A percentile compares a stretch with the other conserved stretches of the same genome.
These are phyloP conservation scores for Megalopta genalis DNA, from an alignment of 1,140 invertebrate species.

Conservation along the genomic window DNA sequence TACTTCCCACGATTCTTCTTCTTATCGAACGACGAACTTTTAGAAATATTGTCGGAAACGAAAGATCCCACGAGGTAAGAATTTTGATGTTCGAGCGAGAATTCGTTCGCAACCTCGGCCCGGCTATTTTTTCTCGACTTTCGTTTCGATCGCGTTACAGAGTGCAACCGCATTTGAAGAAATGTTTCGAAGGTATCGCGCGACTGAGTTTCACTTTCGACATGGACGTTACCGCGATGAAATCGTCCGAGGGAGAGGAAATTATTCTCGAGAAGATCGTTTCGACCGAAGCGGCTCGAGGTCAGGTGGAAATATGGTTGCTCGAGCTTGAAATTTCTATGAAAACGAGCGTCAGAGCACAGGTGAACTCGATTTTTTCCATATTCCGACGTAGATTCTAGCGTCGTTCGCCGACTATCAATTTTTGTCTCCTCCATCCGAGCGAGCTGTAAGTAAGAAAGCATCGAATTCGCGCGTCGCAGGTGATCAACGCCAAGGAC, in stretches of 20 bases:
- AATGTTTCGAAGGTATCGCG: conserved; percentile 97
- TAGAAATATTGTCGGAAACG: conserved; percentile 97
- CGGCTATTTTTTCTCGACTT: neutral
- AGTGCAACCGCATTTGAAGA: conserved; percentile 98
- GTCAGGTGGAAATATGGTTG: conserved; percentile 98
- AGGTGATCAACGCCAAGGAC: conserved; percentile 81
- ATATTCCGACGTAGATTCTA: no score
- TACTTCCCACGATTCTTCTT: conserved; percentile 98
- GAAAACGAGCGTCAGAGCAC: conserved; percentile 92
- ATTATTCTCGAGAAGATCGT: conserved; percentile 90
- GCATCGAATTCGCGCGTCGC: no score
- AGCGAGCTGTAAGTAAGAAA: no score
- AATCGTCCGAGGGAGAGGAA: conserved; percentile 92
- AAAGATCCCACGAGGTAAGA: conserved; percentile 94
- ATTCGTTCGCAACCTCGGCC: no score
- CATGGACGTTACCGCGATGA: conserved; percentile 94
- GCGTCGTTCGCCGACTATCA: no score
- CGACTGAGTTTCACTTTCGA: conserved; percentile 91
- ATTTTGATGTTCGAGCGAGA: neutral
- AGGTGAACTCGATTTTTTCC: conserved; percentile 74
- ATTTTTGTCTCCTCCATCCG: no score
- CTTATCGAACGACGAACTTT: conserved; percentile 96
- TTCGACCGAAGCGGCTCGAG: conserved; percentile 92
- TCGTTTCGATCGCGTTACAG: conserved; percentile 60
- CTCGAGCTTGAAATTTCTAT: conserved; percentile 94